Percentiles rank a stretch among this genome's conserved stretches.
phyloP scores from a whole-genome alignment of 2,113 vertebrate species.

The Chunga burmeisteri region DNA sequence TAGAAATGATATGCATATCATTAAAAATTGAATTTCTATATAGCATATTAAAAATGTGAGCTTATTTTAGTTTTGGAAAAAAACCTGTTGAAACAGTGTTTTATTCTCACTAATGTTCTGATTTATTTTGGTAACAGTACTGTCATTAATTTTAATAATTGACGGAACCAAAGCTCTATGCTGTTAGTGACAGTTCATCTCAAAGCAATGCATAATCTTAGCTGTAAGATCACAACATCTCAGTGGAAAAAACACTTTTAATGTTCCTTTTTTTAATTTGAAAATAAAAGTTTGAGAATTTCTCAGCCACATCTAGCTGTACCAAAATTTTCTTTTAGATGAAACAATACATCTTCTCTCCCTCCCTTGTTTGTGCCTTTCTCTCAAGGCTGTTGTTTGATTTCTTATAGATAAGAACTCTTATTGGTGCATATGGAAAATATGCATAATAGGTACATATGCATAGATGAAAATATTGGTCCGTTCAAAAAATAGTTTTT shows the following conservation, averaged over 20 bases:
- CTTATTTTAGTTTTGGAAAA: neutral
- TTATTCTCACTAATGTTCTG: neutral
- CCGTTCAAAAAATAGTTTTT: neutral
- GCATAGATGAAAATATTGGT: neutral
- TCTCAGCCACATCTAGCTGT: neutral
- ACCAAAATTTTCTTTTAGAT: neutral
- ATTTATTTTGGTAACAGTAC: neutral
- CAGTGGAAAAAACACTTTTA: neutral
- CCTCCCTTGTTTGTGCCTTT: neutral
- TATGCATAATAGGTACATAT: neutral
- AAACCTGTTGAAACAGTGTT: neutral
- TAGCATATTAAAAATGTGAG: neutral
- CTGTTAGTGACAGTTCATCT: neutral
- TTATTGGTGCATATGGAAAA: neutral
- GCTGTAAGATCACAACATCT: neutral
- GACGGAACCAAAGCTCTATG: neutral
- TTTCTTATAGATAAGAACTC: neutral
- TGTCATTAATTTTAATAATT: neutral
- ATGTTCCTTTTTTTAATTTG: neutral
- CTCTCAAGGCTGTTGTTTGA: neutral
- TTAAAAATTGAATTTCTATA: neutral
- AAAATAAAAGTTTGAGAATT: neutral
- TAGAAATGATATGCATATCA: neutral
- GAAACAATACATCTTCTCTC: fast-evolving
- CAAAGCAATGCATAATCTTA: neutral